Evolutionary conservation across 1,140 invertebrate genomes (phyloP), one percentile per base, ranked within the genome.

Genomic region (Orchesella cincta): DNA sequence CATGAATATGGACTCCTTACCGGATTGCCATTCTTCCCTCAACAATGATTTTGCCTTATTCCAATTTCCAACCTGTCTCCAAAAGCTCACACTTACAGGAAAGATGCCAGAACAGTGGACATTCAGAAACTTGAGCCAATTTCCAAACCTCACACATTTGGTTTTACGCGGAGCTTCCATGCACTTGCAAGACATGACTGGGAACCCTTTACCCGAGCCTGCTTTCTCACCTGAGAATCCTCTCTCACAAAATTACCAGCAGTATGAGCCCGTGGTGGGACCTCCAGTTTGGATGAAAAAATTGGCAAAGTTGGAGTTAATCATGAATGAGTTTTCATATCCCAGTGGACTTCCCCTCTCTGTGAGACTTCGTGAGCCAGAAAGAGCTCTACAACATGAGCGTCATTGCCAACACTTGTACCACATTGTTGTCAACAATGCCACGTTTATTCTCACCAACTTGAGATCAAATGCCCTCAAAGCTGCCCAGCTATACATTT

Each of bases 41-140:
- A n/a, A n/a, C 5, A n/a, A n/a, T 62, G 54, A 62, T 8, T 31
- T 31, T 16, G 14, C 33, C 62, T 31, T 67, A 23, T 57, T 57
- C 33, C 28, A 29, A 12, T 67, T 67, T 33, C 62, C 62, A 5
- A 1, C 3, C 26, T 67, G 62, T 29, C 62, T 67, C 12, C 29
- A 29, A 12, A 67, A 67, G 23, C 31, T 67, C 1, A 67, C 62
- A 5, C 5, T 67, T 12, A 31, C 3, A 12, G 62, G 62, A n/a
- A 67, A 67, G n/a, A 33, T 67, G 62, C 62, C 62, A 2, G 31
- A 67, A 1, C 62, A 67, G 14, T 67, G 62, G 62, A 67, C 8
- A 67, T 1, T 67, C 31, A 14, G 31, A 31, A 26, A 67, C 33
- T 67, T 67, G 62, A 26, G 33, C 29, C 3, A 31, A n/a, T 67